Conservation (phyloP, 2,113 vertebrate species). For the Acrocephalus kingi region DNA sequence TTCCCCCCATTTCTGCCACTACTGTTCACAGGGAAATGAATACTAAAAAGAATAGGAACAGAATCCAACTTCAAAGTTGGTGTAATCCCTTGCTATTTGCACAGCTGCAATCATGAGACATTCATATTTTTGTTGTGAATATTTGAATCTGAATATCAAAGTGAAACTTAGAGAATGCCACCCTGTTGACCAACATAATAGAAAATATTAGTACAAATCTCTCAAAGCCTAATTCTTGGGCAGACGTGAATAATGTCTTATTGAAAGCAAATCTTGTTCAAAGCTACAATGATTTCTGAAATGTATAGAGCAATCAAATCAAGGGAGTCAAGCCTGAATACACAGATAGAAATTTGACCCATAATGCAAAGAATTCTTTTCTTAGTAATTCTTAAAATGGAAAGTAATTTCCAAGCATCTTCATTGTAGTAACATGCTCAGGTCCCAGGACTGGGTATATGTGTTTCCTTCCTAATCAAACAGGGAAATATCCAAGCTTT, state of each 20-base stretch:
- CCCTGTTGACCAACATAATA: conserved; percentile 65
- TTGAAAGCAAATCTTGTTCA: conserved; percentile 55
- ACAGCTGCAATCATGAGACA: conserved; percentile 64
- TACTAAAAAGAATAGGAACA: conserved; percentile 22
- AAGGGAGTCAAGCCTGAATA: not conserved
- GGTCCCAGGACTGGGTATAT: not conserved
- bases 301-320: conserved; percentile 58
- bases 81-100: conserved; percentile 57
- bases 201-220: conserved; percentile 62
- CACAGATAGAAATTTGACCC: not conserved
- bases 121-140: conserved; percentile 63
- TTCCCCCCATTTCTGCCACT: not conserved
- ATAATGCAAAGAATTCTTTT: conserved; percentile 25
- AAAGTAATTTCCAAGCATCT: conserved; percentile 10
- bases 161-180: conserved; percentile 47
- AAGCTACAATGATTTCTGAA: conserved; percentile 35
- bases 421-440: not conserved
- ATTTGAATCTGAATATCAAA: conserved; percentile 65
- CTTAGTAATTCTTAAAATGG: conserved; percentile 17
- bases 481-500: not conserved
- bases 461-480: conserved; percentile 5
- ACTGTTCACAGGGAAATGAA: conserved; percentile 19
- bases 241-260: conserved; percentile 39
- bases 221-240: conserved; percentile 43
- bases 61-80: conserved; percentile 26